Conservation (phyloP, 2,113 vertebrate genomes). For the Caranx ignobilis region DNA sequence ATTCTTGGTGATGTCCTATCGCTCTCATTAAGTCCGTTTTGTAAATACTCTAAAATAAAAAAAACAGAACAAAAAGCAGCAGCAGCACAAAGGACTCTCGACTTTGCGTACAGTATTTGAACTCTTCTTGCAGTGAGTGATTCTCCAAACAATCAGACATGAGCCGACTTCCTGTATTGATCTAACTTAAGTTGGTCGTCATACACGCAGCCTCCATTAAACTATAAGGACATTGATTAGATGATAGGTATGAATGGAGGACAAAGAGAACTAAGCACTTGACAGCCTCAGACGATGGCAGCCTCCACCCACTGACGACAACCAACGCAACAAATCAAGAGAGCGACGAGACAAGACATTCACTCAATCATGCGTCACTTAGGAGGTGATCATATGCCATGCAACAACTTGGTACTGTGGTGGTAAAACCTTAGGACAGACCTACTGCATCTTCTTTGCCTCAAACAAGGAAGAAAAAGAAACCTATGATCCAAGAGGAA, state of each 20-base stretch:
- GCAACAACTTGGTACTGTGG: conserved; percentile 65
- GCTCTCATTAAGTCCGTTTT: conserved; percentile 57
- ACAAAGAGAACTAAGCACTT: conserved; percentile 45
- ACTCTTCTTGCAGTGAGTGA: conserved; percentile 49
- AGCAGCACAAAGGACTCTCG: conserved; percentile 73
- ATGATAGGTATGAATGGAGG: conserved; percentile 33
- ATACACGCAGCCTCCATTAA: conserved; percentile 14
- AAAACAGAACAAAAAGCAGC: conserved; percentile 52
- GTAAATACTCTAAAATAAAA: conserved; percentile 61
- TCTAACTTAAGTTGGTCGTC: conserved; percentile 42
- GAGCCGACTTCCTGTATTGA: conserved; percentile 30
- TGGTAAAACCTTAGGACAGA: conserved; percentile 52
- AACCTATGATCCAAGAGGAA: conserved; percentile 29
- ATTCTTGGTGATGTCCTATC: conserved; percentile 67
- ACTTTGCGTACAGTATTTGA: conserved; percentile 71
- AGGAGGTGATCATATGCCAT: conserved; percentile 72
- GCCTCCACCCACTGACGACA: conserved; percentile 32
- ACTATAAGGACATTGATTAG: conserved; percentile 37
- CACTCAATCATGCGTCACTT: conserved; percentile 69
- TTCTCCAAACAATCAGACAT: conserved; percentile 20
- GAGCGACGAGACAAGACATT: conserved; percentile 48
- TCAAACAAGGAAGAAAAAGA: conserved; percentile 2
- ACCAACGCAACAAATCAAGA: conserved; percentile 32
- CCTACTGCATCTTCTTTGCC: conserved; percentile 50
- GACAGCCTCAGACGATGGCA: conserved; percentile 55